Percentiles rank a stretch among this genome's conserved stretches.
Conservation (phyloP, 2,888 invertebrate genomes). For the Helobdella robusta region DNA sequence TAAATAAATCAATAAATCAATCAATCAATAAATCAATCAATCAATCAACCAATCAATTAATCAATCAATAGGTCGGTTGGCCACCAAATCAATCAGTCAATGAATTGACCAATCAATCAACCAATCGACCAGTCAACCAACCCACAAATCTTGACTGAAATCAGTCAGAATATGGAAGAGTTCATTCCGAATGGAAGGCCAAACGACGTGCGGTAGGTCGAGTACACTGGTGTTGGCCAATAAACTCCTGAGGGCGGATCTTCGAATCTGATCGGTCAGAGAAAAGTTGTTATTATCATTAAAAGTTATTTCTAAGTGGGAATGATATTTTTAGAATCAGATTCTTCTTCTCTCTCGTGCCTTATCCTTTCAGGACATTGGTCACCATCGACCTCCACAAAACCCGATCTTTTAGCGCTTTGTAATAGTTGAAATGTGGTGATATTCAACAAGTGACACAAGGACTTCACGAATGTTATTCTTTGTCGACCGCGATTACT, state of each 20-base stretch:
- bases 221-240: conserved; percentile 6
- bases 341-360: no score
- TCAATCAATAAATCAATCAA: neutral
- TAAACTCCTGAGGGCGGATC: neutral
- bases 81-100: neutral
- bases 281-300: no score
- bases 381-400: no score
- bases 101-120: neutral
- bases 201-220: conserved; percentile 8
- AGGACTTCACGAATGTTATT: no score
- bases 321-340: no score
- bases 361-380: no score
- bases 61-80: neutral
- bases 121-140: neutral
- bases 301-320: no score
- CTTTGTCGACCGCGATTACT: no score
- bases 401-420: no score
- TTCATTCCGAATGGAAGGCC: conserved; percentile 13
- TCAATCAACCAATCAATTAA: neutral
- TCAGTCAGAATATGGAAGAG: neutral
- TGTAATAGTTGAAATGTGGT: no score
- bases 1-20: neutral
- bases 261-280: conserved; percentile 3
- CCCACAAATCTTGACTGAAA: neutral
- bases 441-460: no score